Percentiles rank a stretch among this genome's conserved stretches.
These are phyloP conservation scores for Epirrhoe alternata DNA, from an alignment of 2,888 invertebrate species.

Conservation along the genomic window DNA sequence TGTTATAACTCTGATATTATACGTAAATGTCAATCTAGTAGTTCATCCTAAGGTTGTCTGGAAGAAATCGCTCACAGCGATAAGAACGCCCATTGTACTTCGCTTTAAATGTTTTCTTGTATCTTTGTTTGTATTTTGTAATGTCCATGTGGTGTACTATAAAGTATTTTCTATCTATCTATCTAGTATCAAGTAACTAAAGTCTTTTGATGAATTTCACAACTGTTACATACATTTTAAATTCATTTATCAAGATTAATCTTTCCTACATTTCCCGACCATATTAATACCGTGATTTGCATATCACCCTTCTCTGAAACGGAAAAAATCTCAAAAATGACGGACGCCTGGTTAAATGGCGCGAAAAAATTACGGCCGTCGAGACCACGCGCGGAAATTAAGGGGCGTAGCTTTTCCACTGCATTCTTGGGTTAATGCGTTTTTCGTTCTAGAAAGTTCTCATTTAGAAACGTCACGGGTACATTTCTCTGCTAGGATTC, in stretches of 20 bases:
- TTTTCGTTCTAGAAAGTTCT: slow-evolving; percentile 33
- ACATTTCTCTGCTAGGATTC: slow-evolving; percentile 1
- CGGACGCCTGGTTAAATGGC: slow-evolving; percentile 78
- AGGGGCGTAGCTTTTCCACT: slow-evolving; percentile 43
- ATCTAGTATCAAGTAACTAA: no score
- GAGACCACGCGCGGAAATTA: slow-evolving; percentile 64
- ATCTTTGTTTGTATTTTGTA: no score
- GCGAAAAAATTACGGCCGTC: slow-evolving; percentile 74
- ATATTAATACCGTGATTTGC: slow-evolving; percentile 71
- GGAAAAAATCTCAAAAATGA: slow-evolving; percentile 75
- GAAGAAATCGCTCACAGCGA: no score
- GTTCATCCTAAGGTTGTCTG: no score
- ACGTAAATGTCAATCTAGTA: no score
- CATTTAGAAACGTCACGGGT: slow-evolving; percentile 29
- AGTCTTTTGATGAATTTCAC: not conserved
- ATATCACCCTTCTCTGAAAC: slow-evolving; percentile 57
- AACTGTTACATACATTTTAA: slow-evolving; percentile 1
- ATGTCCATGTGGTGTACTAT: no score
- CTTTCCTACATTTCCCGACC: not conserved
- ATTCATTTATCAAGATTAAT: not conserved
- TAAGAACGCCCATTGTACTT: no score
- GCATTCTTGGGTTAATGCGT: slow-evolving; percentile 52
- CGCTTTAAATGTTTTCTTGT: no score
- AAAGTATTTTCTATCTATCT: no score
- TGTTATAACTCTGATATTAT: no score